phyloP scores from a whole-genome alignment of 2,797 vertebrate species.

The Sciaenops ocellatus region DNA sequence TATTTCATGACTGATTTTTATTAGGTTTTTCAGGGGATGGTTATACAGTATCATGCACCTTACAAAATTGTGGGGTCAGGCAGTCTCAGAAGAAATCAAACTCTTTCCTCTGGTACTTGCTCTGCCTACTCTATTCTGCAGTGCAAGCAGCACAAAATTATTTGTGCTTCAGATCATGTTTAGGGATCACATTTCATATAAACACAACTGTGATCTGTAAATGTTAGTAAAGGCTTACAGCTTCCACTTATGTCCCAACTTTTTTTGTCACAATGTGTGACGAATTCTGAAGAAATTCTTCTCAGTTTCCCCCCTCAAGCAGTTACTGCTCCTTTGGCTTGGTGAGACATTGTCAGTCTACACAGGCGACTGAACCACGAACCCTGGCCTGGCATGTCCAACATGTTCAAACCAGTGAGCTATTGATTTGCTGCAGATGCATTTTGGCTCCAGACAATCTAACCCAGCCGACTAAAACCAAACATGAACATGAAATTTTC shows the following conservation, averaged over 20 bases:
- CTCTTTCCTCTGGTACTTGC: background rate
- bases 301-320: slow-evolving; percentile 14
- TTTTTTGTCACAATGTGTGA: background rate
- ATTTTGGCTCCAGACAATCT: slow-evolving; percentile 36
- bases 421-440: slow-evolving; percentile 62
- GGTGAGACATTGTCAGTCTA: background rate
- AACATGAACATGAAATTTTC: slow-evolving; percentile 48
- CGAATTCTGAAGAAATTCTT: background rate
- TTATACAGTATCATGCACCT: background rate
- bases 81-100: background rate
- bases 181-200: background rate
- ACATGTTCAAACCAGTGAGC: slow-evolving; percentile 25
- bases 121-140: background rate
- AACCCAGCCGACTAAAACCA: slow-evolving; percentile 41
- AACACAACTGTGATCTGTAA: background rate
- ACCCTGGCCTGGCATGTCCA: slow-evolving; percentile 16
- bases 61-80: background rate
- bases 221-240: background rate
- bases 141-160: background rate
- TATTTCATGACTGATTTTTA: background rate
- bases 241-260: background rate
- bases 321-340: background rate
- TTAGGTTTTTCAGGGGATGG: background rate
- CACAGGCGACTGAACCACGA: background rate
- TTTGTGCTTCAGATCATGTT: slow-evolving; percentile 8